These are phyloP conservation scores for Sinocyclocheilus maitianheensis DNA, from an alignment of 2,113 vertebrate species.

Conservation along the genomic window DNA sequence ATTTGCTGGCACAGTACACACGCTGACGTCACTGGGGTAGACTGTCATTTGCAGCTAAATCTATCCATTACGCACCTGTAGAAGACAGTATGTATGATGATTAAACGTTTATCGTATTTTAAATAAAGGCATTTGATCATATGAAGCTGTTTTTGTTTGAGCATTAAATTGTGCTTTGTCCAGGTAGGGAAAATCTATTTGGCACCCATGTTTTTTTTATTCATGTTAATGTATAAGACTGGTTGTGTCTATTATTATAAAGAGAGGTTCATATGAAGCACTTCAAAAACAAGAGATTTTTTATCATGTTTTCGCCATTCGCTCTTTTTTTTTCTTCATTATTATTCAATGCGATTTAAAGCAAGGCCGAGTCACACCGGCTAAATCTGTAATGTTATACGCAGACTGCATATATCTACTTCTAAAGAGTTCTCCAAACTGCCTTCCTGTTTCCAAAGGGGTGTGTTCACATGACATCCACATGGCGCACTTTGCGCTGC, in stretches of 20 bases:
- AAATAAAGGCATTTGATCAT: background rate
- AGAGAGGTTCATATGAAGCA: background rate
- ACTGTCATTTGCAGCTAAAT: background rate
- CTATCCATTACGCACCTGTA: background rate
- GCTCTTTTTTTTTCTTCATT: background rate
- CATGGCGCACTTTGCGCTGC: slow-evolving; percentile 82
- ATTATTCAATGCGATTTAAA: background rate
- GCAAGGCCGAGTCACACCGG: background rate
- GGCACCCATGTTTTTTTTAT: background rate
- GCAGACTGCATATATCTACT: slow-evolving; percentile 38
- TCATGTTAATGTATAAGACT: background rate
- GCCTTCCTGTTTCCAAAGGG: slow-evolving; percentile 80
- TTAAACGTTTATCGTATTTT: background rate
- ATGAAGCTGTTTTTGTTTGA: background rate
- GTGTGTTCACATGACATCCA: slow-evolving; percentile 83
- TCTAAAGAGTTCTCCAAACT: slow-evolving; percentile 56
- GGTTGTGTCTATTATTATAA: background rate
- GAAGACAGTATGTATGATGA: background rate
- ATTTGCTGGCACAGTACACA: background rate
- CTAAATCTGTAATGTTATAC: background rate
- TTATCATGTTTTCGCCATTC: background rate
- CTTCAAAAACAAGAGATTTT: background rate
- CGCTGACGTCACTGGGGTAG: slow-evolving; percentile 24
- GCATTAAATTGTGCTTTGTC: background rate
- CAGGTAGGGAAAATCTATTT: background rate